These are phyloP conservation scores for Corythaixoides concolor DNA, from an alignment of 2,113 vertebrate genomes.

Conservation along the genomic window DNA sequence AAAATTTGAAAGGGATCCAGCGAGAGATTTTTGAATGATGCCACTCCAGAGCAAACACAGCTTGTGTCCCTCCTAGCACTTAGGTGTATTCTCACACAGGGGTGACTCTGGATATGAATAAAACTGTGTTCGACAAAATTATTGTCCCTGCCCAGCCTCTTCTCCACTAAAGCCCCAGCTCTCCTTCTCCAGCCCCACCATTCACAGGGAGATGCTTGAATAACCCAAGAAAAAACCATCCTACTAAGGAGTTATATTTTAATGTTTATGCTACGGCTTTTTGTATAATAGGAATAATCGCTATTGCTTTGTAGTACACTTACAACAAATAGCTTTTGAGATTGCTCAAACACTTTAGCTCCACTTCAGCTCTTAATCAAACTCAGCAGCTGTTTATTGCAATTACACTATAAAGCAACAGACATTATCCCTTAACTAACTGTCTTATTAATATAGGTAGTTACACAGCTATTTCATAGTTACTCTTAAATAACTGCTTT, in stretches of 20 bases:
- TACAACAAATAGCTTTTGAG: conserved; percentile 64
- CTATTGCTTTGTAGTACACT: conserved; percentile 56
- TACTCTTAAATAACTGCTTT: conserved; percentile 74
- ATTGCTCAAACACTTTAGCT: conserved; percentile 71
- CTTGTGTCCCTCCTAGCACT: not conserved
- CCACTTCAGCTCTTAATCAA: conserved; percentile 74
- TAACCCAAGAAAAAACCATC: not conserved
- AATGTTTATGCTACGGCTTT: conserved; percentile 48
- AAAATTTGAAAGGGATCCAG: not conserved
- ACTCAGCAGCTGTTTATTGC: conserved; percentile 76
- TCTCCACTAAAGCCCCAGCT: not conserved
- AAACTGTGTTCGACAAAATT: not conserved
- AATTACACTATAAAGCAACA: conserved; percentile 73
- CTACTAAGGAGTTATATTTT: conserved; percentile 3
- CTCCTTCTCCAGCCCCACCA: not conserved
- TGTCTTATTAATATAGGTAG: conserved; percentile 78
- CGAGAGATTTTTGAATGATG: not conserved
- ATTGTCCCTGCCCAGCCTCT: not conserved
- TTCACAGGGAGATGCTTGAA: not conserved
- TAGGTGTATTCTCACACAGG: not conserved
- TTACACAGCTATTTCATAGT: conserved; percentile 73
- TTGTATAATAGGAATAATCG: conserved; percentile 56
- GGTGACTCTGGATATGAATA: not conserved
- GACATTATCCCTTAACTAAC: conserved; percentile 75
- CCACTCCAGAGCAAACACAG: not conserved